A percentile compares a stretch with the other conserved stretches of the same genome.
phyloP scores from a whole-genome alignment of 2,113 vertebrate genomes.

The Heptranchias perlo region DNA sequence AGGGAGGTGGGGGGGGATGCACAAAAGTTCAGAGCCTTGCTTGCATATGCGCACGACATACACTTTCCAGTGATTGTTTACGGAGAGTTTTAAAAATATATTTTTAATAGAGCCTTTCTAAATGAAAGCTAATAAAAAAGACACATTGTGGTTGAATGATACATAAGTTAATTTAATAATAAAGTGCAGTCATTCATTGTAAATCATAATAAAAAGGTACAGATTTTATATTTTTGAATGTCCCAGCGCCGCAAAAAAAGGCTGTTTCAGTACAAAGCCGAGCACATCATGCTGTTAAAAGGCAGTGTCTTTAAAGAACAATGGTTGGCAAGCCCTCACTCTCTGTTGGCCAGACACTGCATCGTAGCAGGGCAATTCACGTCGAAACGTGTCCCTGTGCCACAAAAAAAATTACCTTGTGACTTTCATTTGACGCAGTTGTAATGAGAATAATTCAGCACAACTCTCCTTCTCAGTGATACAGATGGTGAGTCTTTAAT shows the following conservation, averaged over 20 bases:
- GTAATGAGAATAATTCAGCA: not conserved
- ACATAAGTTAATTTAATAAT: not conserved
- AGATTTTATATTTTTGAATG: not conserved
- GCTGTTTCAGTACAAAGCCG: not conserved
- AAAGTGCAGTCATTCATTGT: not conserved
- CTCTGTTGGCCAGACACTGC: not conserved
- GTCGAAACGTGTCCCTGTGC: not conserved
- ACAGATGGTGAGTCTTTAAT: not conserved
- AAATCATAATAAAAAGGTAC: not conserved
- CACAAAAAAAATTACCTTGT: not conserved
- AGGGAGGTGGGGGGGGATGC: not conserved
- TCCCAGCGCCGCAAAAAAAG: not conserved
- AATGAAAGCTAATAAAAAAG: not conserved
- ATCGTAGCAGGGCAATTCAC: not conserved
- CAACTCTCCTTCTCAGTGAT: not conserved
- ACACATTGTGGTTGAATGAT: not conserved
- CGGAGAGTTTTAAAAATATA: not conserved
- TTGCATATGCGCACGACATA: not conserved
- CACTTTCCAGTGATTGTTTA: not conserved
- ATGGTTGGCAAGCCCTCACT: not conserved
- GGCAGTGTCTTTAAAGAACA: not conserved
- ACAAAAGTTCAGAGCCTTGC: not conserved
- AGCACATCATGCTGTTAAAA: not conserved
- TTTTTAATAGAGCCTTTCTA: not conserved
- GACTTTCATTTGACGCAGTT: not conserved